Base-by-base conservation (phyloP, 2,113 vertebrate genomes). In the Perca flavescens region DNA sequence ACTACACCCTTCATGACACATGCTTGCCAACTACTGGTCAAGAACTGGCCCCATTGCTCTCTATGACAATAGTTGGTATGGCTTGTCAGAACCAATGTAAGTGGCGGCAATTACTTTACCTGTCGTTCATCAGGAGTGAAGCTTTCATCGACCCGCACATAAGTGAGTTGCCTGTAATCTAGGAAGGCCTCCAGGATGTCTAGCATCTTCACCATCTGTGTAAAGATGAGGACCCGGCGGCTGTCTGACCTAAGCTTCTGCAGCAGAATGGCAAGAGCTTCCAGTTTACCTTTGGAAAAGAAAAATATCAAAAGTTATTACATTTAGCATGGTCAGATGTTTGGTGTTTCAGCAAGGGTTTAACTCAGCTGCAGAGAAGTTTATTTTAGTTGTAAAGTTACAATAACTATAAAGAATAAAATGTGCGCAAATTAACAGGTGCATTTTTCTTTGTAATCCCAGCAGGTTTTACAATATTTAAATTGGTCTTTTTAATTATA, bases 71-170 rank as follows among this genome's bases (percentile, higher is more conserved):
- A 34, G 14, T 66, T 34, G 49, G 6, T 8, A 12, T 22, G 2
- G 22, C 9, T 25, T 28, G 22, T 56, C 47, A 60, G 22, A 64
- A 66, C 16, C n/a, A 40, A 19, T 73, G 25, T 6, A 34, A 36
- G 25, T 9, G 21, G 28, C 22, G 49, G 22, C 34, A 34, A 34
- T 34, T 43, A 25, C 16, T 68, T 80, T 70, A 99, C 98, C 97
- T 97, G 97, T 64, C 96, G 95, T 40, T 98, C 96, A 0, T 97
- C 96, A 3, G 93, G 93, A 82, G 95, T 96, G 56, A 97, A 95
- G n/a, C 96, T 97, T 78, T 99, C 98, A 72, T 99, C 98, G 36
- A 99, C 96, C 9, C 98, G 95, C 47, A 99, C 89, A 10, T 98
- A 99, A 0, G 96, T 96, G 67, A 99, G 96, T 64, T 95, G 96